Evolutionary conservation across 2,797 vertebrate genomes (phyloP).

Genomic region (Macropus fuliginosus): DNA sequence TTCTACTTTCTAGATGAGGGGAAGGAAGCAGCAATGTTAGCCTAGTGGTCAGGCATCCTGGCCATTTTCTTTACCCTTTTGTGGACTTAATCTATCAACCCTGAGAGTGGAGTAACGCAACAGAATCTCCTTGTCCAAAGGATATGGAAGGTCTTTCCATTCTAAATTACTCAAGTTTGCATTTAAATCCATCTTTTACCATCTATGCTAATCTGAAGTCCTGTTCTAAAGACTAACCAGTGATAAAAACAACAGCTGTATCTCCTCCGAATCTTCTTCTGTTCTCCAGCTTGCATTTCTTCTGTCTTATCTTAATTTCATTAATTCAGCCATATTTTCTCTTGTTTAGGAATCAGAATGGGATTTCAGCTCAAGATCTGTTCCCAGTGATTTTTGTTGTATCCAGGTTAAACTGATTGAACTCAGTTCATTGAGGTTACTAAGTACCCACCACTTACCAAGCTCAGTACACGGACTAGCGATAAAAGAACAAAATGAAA

Average conservation of each 20-base stretch:
- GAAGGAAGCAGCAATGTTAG: not conserved
- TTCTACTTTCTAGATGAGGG: not conserved
- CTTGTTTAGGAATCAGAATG: conserved; percentile 4
- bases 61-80: not conserved
- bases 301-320: conserved; percentile 35
- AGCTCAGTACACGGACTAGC: not conserved
- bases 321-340: conserved; percentile 45
- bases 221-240: conserved; percentile 26
- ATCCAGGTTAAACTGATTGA: not conserved
- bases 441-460: not conserved
- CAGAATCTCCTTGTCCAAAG: not conserved
- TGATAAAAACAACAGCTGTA: not conserved
- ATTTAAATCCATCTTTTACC: not conserved
- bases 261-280: conserved; percentile 22
- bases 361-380: conserved; percentile 1
- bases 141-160: not conserved
- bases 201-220: not conserved
- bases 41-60: not conserved
- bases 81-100: not conserved
- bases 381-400: not conserved
- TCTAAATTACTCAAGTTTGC: conserved; percentile 1
- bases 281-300: conserved; percentile 10
- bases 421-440: not conserved
- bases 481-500: not conserved
- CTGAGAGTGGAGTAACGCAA: not conserved